Conservation (phyloP, 2,797 vertebrate genomes). For the Hypotaenidia philippensis region DNA sequence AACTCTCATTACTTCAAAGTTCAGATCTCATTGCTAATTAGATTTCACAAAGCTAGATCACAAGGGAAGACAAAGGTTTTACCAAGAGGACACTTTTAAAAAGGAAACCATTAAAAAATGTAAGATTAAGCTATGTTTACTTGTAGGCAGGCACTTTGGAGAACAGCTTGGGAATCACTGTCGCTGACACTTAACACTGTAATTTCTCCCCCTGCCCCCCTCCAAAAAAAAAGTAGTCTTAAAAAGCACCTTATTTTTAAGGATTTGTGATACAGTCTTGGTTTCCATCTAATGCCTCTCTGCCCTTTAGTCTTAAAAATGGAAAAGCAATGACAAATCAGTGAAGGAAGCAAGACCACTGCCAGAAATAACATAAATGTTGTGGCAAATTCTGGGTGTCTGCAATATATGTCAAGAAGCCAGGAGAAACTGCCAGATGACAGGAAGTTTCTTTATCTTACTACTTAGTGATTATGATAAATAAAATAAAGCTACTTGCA, state of each 20-base stretch:
- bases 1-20: background rate
- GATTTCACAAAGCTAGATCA: background rate
- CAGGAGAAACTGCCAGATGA: background rate
- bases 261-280: background rate
- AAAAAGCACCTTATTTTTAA: accelerated
- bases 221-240: background rate
- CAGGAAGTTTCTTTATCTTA: background rate
- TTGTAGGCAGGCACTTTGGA: background rate
- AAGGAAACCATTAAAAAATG: background rate
- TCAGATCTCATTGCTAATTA: background rate
- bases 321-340: background rate
- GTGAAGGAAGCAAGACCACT: background rate
- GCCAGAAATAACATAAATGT: background rate
- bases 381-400: background rate
- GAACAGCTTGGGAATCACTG: background rate
- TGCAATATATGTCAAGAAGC: background rate
- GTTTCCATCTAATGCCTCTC: background rate
- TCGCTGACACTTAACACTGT: background rate
- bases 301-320: background rate
- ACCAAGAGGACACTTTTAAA: background rate
- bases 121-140: background rate
- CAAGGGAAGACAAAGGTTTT: background rate
- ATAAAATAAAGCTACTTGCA: background rate
- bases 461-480: background rate
- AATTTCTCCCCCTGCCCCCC: no score